Base-by-base conservation (phyloP, 1,140 invertebrate species). In the Drosophila nikananu region DNA sequence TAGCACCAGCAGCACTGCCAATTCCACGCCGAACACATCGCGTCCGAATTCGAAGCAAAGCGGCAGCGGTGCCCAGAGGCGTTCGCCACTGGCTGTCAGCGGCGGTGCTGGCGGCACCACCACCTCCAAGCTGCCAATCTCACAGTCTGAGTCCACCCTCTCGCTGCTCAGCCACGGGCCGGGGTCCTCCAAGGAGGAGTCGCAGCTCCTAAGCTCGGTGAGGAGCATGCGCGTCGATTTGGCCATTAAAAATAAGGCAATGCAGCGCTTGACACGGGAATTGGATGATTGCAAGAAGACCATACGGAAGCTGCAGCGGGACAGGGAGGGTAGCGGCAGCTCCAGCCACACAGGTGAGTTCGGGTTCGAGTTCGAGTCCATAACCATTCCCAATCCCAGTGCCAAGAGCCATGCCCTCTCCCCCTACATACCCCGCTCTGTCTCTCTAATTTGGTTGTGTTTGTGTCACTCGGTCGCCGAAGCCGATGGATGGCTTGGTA, bases 121-220 rank as follows among this genome's bases (percentile, higher is more conserved):
- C 32, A 48, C 44, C 32, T 82, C 81, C 32, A 93, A 93, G 84
- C 68, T 92, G 77, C 90, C 91, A 60, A 82, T 84, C 48, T 92
- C 90, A 19, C 87, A 93, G 52, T 90, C 94, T 5, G 92, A 93
- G 46, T 92, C 91, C 3, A 91, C 90, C 8, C 61, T 93, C 15
- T 93, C 89, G n/a, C 59, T 86, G 55, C 80, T 78, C 52, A 57
- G 80, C 75, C 55, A 75, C 32, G 67, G 80, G 5, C 41, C 61
- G 10, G 48, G 63, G 2, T 9, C 55, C 46, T 70, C 80, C 0
- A 96, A 96, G 91, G 96, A 96, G 79, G 96, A 97, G 68, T 94
- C 95, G 6, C 96, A 97, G 93, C 93, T 97, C 10, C 91, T 97
- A 15, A 96, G 96, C 0, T 97, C 96, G 0, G 96, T 97, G 83